phyloP scores from a whole-genome alignment of 2,113 vertebrate species.

The Tylochromis polylepis region DNA sequence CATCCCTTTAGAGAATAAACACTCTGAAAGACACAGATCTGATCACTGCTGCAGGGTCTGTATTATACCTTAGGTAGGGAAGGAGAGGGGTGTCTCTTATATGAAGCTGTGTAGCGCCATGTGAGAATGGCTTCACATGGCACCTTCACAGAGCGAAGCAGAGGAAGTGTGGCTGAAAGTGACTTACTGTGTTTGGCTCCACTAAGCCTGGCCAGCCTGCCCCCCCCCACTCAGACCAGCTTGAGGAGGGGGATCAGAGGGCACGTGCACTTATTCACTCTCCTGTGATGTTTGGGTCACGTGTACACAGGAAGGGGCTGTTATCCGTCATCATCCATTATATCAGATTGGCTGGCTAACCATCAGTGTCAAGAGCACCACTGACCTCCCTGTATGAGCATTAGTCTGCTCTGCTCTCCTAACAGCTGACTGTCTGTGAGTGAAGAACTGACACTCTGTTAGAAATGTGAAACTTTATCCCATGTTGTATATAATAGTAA shows the following conservation, averaged over 20 bases:
- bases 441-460: background rate
- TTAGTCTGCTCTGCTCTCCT: background rate
- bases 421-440: background rate
- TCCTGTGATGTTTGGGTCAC: constrained; percentile 48
- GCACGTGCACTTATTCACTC: constrained; percentile 27
- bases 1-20: background rate
- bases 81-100: background rate
- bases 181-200: constrained; percentile 41
- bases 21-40: background rate
- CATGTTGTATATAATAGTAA: background rate
- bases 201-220: background rate
- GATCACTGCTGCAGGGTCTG: background rate
- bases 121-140: background rate
- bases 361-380: background rate
- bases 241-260: constrained; percentile 20
- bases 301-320: constrained; percentile 24
- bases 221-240: background rate
- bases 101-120: background rate
- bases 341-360: constrained; percentile 12
- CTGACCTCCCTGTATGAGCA: background rate
- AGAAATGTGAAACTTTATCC: background rate
- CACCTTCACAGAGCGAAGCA: background rate
- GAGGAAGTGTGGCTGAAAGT: constrained; percentile 17
- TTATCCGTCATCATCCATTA: constrained; percentile 53
- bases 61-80: background rate